Base-by-base conservation (phyloP, 2,113 vertebrate genomes). In the Rhipidura dahli region DNA sequence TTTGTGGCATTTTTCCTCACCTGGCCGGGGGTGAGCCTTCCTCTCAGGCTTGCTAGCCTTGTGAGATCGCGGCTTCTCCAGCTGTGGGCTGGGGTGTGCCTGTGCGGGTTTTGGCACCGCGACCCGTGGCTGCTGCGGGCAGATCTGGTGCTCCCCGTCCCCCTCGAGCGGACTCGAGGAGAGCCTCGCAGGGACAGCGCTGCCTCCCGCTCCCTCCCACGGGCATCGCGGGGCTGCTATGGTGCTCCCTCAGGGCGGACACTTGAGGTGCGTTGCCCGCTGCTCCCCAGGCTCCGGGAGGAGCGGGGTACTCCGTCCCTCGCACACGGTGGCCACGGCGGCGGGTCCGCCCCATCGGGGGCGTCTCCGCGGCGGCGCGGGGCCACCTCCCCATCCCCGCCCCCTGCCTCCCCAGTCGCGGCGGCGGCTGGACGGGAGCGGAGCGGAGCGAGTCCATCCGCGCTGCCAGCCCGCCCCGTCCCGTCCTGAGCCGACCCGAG, bases 371-470 rank as follows among this genome's bases (percentile, higher is more conserved):
- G 40, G 93, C 75, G 79, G 64, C 40, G 53, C 65, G 60, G 90
- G 73, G 64, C 95, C 93, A 6, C 95, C 95, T 96, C 92, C 83
- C 20, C 53, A 26, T 94, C 86, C 49, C 89, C 94, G 92, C 89
- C 94, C 70, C 56, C 15, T 51, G 51, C 68, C 14, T 90, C 72
- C 70, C 92, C 86, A 95, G 94, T 95, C 82, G 94, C 66, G 30
- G 7, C n/a, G 50, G 82, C 47, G 71, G 94, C 91, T 87, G 64
- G 86, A 83, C 68, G 77, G 81, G 72, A 68, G 51, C 26, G 65
- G 79, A 84, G 64, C 12, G 47, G 73, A 71, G 83, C 10, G 2
- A 6, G 30, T 22, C 1, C 9, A 1, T 56, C 31, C 4, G 61
- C 5, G 31, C 39, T 51, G 59, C 39, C 44, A 17, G 61, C 56